phyloP scores from a whole-genome alignment of 2,797 vertebrate genomes.

The Graptemys geographica region DNA sequence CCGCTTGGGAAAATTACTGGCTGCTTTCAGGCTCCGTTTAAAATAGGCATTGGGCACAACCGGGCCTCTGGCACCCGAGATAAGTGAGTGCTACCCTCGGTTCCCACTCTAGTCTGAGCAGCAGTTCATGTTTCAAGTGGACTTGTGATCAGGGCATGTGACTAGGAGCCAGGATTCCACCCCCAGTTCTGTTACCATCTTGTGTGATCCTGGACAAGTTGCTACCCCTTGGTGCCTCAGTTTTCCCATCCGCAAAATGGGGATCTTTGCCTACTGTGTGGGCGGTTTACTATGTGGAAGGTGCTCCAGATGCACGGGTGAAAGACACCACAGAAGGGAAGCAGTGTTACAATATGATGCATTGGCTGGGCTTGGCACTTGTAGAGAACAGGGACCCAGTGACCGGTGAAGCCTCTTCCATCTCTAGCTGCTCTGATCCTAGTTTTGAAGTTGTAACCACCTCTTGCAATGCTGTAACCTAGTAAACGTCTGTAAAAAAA shows the following conservation, averaged over 20 bases:
- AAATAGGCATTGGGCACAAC: not conserved
- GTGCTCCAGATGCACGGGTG: not conserved
- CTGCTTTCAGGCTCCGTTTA: not conserved
- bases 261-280: accelerated
- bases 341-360: not conserved
- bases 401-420: not conserved
- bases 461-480: accelerated
- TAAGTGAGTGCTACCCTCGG: accelerated
- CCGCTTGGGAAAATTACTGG: accelerated
- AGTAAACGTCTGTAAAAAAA: not conserved
- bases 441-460: not conserved
- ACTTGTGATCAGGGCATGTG: accelerated
- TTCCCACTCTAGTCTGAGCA: no score
- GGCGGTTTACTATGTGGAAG: not conserved
- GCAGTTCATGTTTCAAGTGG: not conserved
- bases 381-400: not conserved
- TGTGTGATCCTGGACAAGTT: accelerated
- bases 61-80: accelerated
- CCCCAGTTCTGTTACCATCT: not conserved
- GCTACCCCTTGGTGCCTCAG: not conserved
- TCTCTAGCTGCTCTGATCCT: not conserved
- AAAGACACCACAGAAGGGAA: not conserved
- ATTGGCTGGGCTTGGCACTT: accelerated
- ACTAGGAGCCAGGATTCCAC: not conserved
- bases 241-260: not conserved